Evolutionary conservation across 2,888 invertebrate species (phyloP), one percentile per base, ranked within the genome.

Genomic region (Xanthia icteritia): DNA sequence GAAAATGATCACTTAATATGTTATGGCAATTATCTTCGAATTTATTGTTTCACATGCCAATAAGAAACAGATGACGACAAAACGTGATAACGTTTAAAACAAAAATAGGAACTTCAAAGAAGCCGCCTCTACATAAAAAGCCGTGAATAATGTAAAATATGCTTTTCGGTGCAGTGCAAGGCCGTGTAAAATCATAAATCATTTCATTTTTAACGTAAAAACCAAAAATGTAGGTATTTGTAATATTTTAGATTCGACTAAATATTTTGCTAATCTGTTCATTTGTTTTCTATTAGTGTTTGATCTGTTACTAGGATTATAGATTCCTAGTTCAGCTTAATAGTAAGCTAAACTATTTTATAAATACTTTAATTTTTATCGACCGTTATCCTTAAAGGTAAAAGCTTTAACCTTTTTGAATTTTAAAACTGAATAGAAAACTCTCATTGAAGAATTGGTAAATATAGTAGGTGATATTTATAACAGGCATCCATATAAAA

Each of bases 181-280:
- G 83, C 20, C 77, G n/a, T 3, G 45, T 4, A 27, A 68, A 76
- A 69, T 56, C 51, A 80, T 86, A 77, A 86, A 86, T 86, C 83
- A 79, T 63, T 56, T 15, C 0, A 66, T 45, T 66, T 73, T 64
- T 31, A 61, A 65, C 45, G 51, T 65, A 39, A 60, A 72, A 36
- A 54, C 36, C 20, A 48, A 76, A 72, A 66, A 54, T 36, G 15
- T 42, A 20, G n/a, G 23, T 36, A 1, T 48, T 9, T 39, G 0
- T 54, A 3, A 45, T 23, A 31, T 45, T 65, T 45, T 66, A 42
- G 6, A 56, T 8, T 60, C 17, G 63, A 31, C 60, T 74, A 13
- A 65, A 74, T 56, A 73, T 60, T 69, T 71, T n/a, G 23, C n/a
- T 64, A 36, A 64, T 27, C 45, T 31, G 20, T 27, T 61, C 27